These are phyloP conservation scores for Temnothorax rugatulus DNA, from an alignment of 2,888 invertebrate genomes.

Conservation along the genomic window DNA sequence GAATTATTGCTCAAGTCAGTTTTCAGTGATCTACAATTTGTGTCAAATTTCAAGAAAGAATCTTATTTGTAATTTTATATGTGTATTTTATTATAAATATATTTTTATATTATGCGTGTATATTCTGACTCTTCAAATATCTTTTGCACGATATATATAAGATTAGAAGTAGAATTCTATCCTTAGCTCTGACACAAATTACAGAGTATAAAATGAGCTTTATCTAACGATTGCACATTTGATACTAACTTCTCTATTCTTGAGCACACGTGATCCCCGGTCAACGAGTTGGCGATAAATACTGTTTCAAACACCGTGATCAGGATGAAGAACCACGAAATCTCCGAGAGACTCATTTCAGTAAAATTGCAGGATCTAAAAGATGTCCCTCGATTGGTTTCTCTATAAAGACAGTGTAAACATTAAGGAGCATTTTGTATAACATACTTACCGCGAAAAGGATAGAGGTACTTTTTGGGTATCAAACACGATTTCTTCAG, in stretches of 20 bases:
- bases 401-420: neutral
- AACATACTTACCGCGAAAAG: slow-evolving; percentile 10
- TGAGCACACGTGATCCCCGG: slow-evolving; percentile 84
- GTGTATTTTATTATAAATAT: neutral
- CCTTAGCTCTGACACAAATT: neutral
- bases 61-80: neutral
- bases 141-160: neutral
- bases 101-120: neutral
- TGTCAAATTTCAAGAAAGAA: neutral
- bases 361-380: slow-evolving; percentile 16
- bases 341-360: slow-evolving; percentile 64
- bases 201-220: neutral
- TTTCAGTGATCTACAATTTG: neutral
- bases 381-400: slow-evolving; percentile 1
- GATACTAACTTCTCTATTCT: slow-evolving; percentile 84
- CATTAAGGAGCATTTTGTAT: neutral
- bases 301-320: slow-evolving; percentile 71
- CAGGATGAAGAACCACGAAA: slow-evolving; percentile 68
- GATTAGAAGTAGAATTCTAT: neutral
- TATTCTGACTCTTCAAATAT: neutral
- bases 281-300: slow-evolving; percentile 73
- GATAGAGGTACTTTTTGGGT: neutral
- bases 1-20: neutral
- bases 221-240: neutral
- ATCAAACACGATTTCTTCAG: slow-evolving; percentile 28